Evolutionary conservation across 2,888 invertebrate genomes (phyloP).

Genomic region (Philereme transversata): DNA sequence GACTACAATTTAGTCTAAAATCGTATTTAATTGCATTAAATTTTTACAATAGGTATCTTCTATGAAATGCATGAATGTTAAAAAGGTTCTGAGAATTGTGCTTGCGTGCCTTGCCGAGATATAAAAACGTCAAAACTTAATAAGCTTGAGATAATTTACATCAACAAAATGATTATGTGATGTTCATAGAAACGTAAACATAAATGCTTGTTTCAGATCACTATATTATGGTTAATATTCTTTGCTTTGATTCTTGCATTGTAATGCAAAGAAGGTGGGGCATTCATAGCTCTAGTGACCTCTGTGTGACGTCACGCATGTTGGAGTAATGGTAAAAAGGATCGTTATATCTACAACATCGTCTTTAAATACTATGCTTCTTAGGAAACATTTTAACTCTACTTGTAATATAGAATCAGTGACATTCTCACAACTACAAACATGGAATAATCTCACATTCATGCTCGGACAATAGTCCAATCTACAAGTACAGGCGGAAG

Average conservation of each 20-base stretch:
- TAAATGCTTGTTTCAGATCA: conserved; percentile 35
- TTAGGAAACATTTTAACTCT: conserved; percentile 37
- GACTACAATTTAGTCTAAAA: conserved; percentile 55
- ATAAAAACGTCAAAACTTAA: conserved; percentile 35
- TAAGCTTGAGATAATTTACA: conserved; percentile 43
- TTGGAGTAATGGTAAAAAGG: conserved; percentile 30
- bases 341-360: conserved; percentile 40
- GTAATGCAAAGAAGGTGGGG: conserved; percentile 33
- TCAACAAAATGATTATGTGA: conserved; percentile 36
- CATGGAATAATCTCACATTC: conserved; percentile 77
- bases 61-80: conserved; percentile 59
- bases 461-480: conserved; percentile 75
- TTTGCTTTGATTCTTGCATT: conserved; percentile 16
- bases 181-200: conserved; percentile 27
- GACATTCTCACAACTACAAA: conserved; percentile 59
- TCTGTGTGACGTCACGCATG: conserved; percentile 26
- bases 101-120: conserved; percentile 34
- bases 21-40: conserved; percentile 54
- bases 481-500: conserved; percentile 55
- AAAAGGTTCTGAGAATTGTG: conserved; percentile 35
- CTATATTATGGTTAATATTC: conserved; percentile 9
- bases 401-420: conserved; percentile 41
- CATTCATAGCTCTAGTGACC: conserved; percentile 36
- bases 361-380: conserved; percentile 40
- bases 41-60: conserved; percentile 46